phyloP scores from a whole-genome alignment of 2,113 vertebrate genomes.

The Ptychochromis oligacanthus region DNA sequence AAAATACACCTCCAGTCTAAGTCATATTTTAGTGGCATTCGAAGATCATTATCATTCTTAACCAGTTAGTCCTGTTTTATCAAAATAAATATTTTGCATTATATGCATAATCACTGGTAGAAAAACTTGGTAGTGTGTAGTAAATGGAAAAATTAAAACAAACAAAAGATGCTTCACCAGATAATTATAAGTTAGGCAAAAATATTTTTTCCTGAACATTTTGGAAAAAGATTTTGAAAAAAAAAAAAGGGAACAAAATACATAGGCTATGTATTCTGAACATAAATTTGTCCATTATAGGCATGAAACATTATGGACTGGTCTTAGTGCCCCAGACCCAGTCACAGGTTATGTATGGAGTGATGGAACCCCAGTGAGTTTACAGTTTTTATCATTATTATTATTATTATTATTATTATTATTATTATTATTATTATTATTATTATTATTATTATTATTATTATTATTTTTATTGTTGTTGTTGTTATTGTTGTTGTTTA shows the following conservation, averaged over 20 bases:
- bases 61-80: neutral
- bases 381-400: neutral
- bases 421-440: neutral
- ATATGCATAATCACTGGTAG: neutral
- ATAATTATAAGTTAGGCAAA: too few relatives aligned
- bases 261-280: neutral
- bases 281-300: neutral
- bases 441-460: neutral
- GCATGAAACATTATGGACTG: conserved; percentile 72
- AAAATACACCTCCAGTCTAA: neutral
- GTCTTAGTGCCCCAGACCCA: conserved; percentile 82
- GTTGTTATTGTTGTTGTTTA: conserved; percentile 19
- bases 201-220: too few relatives aligned
- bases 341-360: conserved; percentile 86
- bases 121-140: neutral
- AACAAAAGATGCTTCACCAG: neutral
- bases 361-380: conserved; percentile 89
- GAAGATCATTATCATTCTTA: neutral
- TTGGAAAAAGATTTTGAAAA: too few relatives aligned
- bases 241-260: too few relatives aligned
- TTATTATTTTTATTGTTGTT: neutral
- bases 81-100: neutral
- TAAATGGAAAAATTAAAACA: neutral
- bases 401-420: neutral
- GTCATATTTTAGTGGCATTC: neutral